phyloP scores from a whole-genome alignment of 2,888 invertebrate genomes.

The Eilema caniola region DNA sequence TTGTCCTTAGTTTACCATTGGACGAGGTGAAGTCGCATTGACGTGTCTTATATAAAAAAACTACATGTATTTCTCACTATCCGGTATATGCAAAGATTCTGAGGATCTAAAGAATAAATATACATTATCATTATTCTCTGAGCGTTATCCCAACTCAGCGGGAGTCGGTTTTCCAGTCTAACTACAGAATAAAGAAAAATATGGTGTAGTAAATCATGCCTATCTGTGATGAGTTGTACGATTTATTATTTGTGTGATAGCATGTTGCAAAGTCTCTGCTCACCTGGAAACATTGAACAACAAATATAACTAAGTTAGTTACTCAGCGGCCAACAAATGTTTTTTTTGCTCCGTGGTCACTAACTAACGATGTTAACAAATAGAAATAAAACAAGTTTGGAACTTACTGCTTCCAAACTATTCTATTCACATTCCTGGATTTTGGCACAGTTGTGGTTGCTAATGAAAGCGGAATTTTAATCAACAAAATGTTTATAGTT shows the following conservation, averaged over 20 bases:
- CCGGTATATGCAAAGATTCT: too few species aligned
- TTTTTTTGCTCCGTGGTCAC: neutral
- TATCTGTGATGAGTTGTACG: neutral
- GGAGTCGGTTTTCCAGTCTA: too few species aligned
- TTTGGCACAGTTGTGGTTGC: neutral
- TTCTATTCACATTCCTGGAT: neutral
- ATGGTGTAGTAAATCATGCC: too few species aligned
- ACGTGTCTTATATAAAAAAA: too few species aligned
- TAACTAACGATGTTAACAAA: neutral
- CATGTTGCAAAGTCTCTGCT: neutral
- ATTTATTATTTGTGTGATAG: neutral
- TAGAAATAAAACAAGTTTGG: neutral
- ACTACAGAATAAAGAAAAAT: too few species aligned
- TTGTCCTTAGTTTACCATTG: too few species aligned
- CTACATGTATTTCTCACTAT: too few species aligned
- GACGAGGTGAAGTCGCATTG: too few species aligned
- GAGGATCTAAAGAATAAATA: too few species aligned
- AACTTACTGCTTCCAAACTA: neutral
- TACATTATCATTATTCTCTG: too few species aligned
- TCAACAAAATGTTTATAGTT: neutral
- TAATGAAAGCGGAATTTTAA: neutral
- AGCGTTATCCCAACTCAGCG: too few species aligned
- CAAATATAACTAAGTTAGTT: neutral
- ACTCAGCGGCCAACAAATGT: neutral
- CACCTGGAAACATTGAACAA: neutral